phyloP scores from a whole-genome alignment of 2,888 invertebrate species.

The Pandemis corylana region DNA sequence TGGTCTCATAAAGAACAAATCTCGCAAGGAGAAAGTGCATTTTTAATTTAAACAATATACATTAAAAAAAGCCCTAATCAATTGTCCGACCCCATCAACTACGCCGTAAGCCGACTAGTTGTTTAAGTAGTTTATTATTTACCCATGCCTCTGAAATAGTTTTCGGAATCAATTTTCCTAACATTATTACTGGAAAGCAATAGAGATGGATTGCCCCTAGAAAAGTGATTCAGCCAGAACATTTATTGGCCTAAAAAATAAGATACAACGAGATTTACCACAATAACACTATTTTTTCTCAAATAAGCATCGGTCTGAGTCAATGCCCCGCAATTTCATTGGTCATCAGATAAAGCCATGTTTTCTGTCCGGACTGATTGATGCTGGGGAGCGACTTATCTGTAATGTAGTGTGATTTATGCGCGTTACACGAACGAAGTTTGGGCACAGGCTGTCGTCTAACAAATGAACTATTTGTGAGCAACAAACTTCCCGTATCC shows the following conservation, averaged over 20 bases:
- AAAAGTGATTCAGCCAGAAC: background rate
- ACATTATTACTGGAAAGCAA: background rate
- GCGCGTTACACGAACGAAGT: slow-evolving; percentile 32
- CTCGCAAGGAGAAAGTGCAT: too few species aligned
- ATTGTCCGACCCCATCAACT: background rate
- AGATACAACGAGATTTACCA: background rate
- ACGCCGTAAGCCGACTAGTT: background rate
- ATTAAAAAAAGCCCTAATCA: background rate
- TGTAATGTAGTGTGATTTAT: slow-evolving; percentile 49
- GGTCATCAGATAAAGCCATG: slow-evolving; percentile 32
- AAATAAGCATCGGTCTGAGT: slow-evolving; percentile 17
- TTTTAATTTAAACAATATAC: too few species aligned
- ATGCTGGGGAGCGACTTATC: slow-evolving; percentile 28
- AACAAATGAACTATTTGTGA: slow-evolving; percentile 26
- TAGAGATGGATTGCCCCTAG: background rate
- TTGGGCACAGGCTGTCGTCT: slow-evolving; percentile 2
- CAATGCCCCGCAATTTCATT: slow-evolving; percentile 31
- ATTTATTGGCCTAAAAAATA: slow-evolving; percentile 5
- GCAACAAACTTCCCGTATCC: slow-evolving; percentile 39
- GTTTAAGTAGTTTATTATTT: background rate
- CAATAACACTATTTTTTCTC: slow-evolving; percentile 3
- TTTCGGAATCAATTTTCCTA: background rate
- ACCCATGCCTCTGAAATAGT: background rate
- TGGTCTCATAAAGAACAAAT: too few species aligned
- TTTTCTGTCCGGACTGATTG: slow-evolving; percentile 30